A percentile compares a stretch with the other conserved stretches of the same genome.
phyloP scores from a whole-genome alignment of 64 coral and sea anemone species.

The Pocillopora damicornis region DNA sequence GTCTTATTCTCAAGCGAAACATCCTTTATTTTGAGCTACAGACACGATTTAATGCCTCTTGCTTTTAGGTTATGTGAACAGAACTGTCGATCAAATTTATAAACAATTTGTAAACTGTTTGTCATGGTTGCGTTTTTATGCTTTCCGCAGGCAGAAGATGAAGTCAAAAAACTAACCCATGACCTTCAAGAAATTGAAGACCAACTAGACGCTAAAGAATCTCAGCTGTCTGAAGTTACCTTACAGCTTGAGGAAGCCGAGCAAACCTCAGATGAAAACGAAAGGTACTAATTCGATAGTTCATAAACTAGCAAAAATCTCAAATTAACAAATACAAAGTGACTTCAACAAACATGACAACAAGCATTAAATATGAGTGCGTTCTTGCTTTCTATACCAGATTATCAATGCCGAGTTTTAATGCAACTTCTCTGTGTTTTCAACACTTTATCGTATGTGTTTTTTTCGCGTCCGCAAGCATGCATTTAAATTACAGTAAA shows the following conservation, averaged over 20 bases:
- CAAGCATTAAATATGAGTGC: background rate
- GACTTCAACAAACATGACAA: background rate
- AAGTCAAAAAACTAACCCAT: conserved; percentile 53
- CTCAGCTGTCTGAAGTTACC: conserved; percentile 62
- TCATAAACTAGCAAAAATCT: background rate
- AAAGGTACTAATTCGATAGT: conserved; percentile 31
- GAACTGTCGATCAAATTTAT: background rate
- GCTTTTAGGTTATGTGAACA: background rate
- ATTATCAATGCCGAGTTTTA: background rate
- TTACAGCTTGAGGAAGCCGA: conserved; percentile 66
- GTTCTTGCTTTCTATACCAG: background rate
- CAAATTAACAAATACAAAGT: background rate
- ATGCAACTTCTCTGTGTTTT: background rate
- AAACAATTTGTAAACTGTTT: background rate
- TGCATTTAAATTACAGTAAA: background rate
- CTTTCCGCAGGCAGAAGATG: conserved; percentile 60
- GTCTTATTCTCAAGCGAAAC: background rate
- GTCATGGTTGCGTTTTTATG: background rate
- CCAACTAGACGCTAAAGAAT: conserved; percentile 75
- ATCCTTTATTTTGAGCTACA: background rate
- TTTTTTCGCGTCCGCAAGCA: background rate
- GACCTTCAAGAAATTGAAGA: conserved; percentile 84
- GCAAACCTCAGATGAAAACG: conserved; percentile 76
- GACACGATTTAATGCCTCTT: background rate
- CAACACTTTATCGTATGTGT: background rate